Conservation (phyloP, 2,797 vertebrate genomes). For the Pseudotriccus pelzelni region DNA sequence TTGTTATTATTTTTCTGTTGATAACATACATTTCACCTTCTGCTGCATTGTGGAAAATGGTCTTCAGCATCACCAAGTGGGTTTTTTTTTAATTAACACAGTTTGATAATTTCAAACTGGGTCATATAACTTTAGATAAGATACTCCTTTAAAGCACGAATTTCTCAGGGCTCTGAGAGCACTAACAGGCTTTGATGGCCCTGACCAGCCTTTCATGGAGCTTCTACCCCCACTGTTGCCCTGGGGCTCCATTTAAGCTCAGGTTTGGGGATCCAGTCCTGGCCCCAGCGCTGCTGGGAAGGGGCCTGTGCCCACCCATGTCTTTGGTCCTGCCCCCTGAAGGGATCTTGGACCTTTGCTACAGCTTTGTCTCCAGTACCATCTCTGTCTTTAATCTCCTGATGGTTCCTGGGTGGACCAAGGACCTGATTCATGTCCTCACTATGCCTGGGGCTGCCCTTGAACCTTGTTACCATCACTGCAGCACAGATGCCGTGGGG, state of each 20-base stretch:
- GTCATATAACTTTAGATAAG: not conserved
- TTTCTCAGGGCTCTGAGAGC: not conserved
- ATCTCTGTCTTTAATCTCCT: not conserved
- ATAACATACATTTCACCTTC: not conserved
- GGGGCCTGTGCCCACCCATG: not conserved
- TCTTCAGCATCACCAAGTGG: not conserved
- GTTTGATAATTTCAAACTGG: not conserved
- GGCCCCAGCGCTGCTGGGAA: not conserved
- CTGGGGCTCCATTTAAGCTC: not conserved
- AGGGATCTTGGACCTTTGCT: not conserved
- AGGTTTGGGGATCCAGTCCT: not conserved
- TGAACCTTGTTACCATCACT: not conserved
- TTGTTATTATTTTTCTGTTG: not conserved
- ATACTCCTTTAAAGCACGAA: not conserved
- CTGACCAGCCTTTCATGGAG: not conserved
- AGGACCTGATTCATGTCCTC: not conserved
- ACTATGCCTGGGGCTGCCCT: not conserved
- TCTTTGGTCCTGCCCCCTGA: not conserved
- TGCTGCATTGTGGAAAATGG: not conserved
- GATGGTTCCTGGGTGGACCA: not conserved
- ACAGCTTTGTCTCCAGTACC: not conserved
- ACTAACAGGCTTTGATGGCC: not conserved
- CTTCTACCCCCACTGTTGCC: fast-evolving
- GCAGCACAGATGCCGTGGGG: not conserved
- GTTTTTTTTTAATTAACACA: not conserved